Percentiles rank a stretch among this genome's conserved stretches.
These are phyloP conservation scores for Peromyscus nudipes DNA, from an alignment of 2,797 vertebrate species.

Conservation along the genomic window DNA sequence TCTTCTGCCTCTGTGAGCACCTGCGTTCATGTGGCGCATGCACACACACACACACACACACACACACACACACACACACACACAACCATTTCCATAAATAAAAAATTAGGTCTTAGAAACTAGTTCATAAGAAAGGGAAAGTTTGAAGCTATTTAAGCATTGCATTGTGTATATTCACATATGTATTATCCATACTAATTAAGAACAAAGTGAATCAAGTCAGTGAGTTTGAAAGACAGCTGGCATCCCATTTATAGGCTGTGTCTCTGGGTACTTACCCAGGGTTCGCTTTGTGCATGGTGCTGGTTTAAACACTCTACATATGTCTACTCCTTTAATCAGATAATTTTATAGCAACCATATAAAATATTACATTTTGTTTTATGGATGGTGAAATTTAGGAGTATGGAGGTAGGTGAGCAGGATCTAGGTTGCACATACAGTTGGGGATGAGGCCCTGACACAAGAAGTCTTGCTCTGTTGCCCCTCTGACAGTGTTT, in stretches of 20 bases:
- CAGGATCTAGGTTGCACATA: neutral
- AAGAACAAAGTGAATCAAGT: neutral
- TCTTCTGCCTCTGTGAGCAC: neutral
- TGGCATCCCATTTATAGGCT: neutral
- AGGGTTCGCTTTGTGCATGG: neutral
- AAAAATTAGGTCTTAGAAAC: neutral
- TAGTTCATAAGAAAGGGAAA: slow-evolving; percentile 7
- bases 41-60: neutral
- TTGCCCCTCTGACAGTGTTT: neutral
- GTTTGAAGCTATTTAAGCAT: neutral
- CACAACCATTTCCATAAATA: neutral
- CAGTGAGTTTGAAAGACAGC: slow-evolving; percentile 1
- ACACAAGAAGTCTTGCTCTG: neutral
- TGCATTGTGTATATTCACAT: neutral
- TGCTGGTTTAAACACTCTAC: neutral
- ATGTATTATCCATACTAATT: neutral
- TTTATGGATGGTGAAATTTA: neutral
- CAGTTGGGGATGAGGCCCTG: neutral
- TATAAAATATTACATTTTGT: neutral
- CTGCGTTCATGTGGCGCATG: too few relatives aligned
- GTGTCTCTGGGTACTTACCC: neutral
- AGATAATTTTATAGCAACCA: neutral
- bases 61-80: neutral
- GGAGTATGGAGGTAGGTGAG: neutral
- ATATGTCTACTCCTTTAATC: neutral